Evolutionary conservation across 2,113 vertebrate species (phyloP), one percentile per base, ranked within the genome.

Genomic region (Mastomys coucha): DNA sequence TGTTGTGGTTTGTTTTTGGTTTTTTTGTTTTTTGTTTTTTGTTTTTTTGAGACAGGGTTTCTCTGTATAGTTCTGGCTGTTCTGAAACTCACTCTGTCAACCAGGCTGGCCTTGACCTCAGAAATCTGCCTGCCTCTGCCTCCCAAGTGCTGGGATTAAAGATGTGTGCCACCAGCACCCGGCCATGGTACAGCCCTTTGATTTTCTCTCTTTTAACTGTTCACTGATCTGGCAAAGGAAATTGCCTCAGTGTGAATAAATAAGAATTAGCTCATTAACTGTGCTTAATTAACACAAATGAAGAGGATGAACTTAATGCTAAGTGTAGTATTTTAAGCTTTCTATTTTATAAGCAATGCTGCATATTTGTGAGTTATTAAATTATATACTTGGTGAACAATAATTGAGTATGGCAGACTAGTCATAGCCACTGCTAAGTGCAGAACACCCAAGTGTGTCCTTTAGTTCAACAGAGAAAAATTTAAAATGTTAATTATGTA

Each of bases 211-310:
- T 93, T 87, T 26, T 82, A 36, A 94, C 86, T 92, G 49, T 85
- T 94, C 77, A 96, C 39, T 96, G 53, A 82, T 96, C 60, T 94
- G 82, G 93, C 81, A 89, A 94, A 91, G 73, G 88, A 95, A 96
- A 96, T 89, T 96, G 45, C 91, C 26, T 91, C 19, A 56, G 87
- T 9, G 19, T 91, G 56, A 97, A 91, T 96, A 93, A 98, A 96
- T 96, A 89, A 93, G 80, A 80, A 96, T 96, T 96, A 92, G 42
- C 95, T 95, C 67, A 94, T 97, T 97, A 94, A 89, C 51, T 87
- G 39, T 95, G 69, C 78, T 94, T 97, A 97, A 96, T 96, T 96
- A 96, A 88, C 78, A 87, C 69, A 96, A 94, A 96, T 96, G 96
- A 95, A 95, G 87, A 85, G 91, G 56, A 88, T 93, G 87, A 93